Conservation (phyloP, 2,113 vertebrate genomes). For the Mastomys natalensis region DNA sequence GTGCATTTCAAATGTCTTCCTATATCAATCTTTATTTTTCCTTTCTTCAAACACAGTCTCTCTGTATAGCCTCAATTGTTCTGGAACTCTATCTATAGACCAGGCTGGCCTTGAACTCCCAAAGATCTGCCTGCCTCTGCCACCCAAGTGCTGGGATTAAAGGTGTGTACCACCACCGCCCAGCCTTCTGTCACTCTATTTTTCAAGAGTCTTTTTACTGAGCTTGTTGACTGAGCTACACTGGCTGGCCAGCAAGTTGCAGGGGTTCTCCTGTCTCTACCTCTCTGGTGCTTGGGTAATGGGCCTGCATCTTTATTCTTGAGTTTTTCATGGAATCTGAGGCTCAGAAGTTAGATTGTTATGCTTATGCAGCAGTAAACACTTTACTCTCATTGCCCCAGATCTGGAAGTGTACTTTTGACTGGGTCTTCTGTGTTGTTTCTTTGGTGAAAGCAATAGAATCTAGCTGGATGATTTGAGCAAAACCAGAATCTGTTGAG, state of each 20-base stretch:
- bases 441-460: background rate
- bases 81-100: background rate
- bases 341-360: background rate
- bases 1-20: background rate
- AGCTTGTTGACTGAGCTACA: background rate
- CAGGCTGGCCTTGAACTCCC: background rate
- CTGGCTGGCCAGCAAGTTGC: background rate
- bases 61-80: background rate
- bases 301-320: too few relatives aligned
- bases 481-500: background rate
- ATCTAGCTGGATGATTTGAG: background rate
- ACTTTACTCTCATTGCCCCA: background rate
- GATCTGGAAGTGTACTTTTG: background rate
- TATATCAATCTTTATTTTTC: background rate
- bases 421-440: background rate
- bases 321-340: background rate
- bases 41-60: background rate
- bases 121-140: background rate
- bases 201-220: background rate
- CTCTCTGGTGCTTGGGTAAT: background rate
- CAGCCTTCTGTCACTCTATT: background rate
- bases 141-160: background rate
- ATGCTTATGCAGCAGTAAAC: background rate
- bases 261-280: background rate
- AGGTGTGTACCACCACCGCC: background rate